Evolutionary conservation across 2,797 vertebrate genomes (phyloP), one percentile per base, ranked within the genome.

Genomic region (Numenius phaeopus): DNA sequence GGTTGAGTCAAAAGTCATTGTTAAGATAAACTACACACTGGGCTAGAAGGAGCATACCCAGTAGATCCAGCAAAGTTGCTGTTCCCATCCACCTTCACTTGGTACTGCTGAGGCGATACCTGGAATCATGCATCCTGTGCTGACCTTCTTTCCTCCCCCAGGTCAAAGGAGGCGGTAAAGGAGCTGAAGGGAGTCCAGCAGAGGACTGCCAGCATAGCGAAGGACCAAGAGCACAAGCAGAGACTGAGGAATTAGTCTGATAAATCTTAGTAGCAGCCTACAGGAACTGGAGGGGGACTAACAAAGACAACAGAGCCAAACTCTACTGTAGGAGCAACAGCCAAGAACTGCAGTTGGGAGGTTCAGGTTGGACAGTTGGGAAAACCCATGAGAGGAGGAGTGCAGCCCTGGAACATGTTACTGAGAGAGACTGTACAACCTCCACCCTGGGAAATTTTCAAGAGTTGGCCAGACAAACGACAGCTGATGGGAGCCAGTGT

Each of bases 361-460:
- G 69, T 83, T 95, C 61, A 17, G 8, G 26, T 78, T 75, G 22
- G 26, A 47, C 2, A 4, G 42, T 0, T 82, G 66, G 78, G 67
- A 89, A 95, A 92, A 72, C 70, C 73, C 72, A 37, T 46, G 59
- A 85, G 81, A 75, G 26, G 23, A 11, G 13, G 22, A 13, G 15
- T 26, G 58, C 16, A 84, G 55, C 70, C 37, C 52, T 90, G 80
- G 87, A 97, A 83, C 58, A 29, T 46, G 49, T 94, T 79, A 44
- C 32, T 66, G 81, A 49, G 67, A 80, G 37, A 1, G 2, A 5
- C 67, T 49, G 14, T 57, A 61, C 71, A 71, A 7, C 49, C 89
- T 88, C 54, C 42, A 58, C 50, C 34, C 46, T 50, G 46, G 76
- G 84, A 92, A 89, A 89, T 95, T 94, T 80, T 87, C 52, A 61